phyloP scores from a whole-genome alignment of 2,888 invertebrate genomes.

The Caenorhabditis uteleia region DNA sequence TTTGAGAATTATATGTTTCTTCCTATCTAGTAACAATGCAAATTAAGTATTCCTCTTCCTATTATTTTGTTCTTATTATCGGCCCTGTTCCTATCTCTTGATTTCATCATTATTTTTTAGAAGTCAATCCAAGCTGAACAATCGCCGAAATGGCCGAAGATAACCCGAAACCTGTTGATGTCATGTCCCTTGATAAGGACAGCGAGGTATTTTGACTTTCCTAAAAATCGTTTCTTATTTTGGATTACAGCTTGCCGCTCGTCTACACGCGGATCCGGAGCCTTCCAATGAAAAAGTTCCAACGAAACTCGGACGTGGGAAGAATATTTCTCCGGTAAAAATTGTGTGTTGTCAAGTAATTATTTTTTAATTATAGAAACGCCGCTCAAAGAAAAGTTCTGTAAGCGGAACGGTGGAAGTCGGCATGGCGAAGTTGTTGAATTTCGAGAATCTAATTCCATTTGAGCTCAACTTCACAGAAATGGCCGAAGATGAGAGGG shows the following conservation, averaged over 20 bases:
- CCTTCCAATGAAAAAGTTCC: slow-evolving; percentile 10
- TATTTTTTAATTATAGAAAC: slow-evolving; percentile 10
- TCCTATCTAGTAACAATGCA: background rate
- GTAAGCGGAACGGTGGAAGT: background rate
- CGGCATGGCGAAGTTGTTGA: slow-evolving; percentile 15
- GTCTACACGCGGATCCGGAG: slow-evolving; percentile 11
- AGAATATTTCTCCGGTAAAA: slow-evolving; percentile 2
- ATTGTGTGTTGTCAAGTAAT: too few species aligned
- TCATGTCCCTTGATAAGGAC: slow-evolving; percentile 7
- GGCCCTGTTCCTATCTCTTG: too few species aligned
- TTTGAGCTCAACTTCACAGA: slow-evolving; percentile 14
- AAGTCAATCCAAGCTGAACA: too few species aligned
- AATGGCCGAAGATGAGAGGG: slow-evolving; percentile 1
- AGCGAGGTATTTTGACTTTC: background rate
- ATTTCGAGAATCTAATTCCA: slow-evolving; percentile 23
- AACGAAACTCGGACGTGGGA: background rate
- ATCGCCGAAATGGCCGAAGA: slow-evolving; percentile 8
- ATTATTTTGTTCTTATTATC: too few species aligned
- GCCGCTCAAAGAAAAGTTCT: too few species aligned
- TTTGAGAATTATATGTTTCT: background rate
- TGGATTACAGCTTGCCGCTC: slow-evolving; percentile 10
- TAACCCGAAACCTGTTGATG: background rate
- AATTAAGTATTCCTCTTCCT: background rate
- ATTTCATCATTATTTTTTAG: background rate
- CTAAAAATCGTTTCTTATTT: background rate